phyloP scores from a whole-genome alignment of 2,888 invertebrate genomes.

The Onchidella celtica region DNA sequence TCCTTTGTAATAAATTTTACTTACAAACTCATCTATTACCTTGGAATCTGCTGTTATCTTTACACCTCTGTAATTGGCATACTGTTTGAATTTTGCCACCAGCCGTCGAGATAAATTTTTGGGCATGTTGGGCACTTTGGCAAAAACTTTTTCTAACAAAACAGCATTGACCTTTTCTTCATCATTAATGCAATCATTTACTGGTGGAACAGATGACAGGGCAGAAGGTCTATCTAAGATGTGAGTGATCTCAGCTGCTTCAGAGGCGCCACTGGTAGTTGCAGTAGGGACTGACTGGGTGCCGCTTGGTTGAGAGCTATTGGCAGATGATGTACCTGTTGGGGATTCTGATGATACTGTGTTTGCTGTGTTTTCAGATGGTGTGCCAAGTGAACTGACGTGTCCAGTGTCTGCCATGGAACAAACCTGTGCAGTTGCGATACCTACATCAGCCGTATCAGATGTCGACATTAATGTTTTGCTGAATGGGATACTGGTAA shows the following conservation, averaged over 20 bases:
- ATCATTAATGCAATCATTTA: constrained; percentile 23
- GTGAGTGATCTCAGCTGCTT: background rate
- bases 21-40: constrained; percentile 50
- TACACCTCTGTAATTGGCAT: constrained; percentile 35
- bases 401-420: too few species aligned
- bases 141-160: constrained; percentile 46
- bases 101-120: constrained; percentile 43
- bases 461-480: too few species aligned
- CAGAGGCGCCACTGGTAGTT: background rate
- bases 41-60: constrained; percentile 44
- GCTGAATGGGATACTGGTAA: too few species aligned
- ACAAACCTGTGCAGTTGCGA: too few species aligned
- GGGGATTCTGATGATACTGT: background rate
- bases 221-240: too few species aligned
- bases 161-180: constrained; percentile 40
- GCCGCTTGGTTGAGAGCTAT: too few species aligned
- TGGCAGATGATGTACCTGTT: too few species aligned
- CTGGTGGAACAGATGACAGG: background rate
- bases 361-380: background rate
- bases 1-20: constrained; percentile 46
- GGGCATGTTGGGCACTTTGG: constrained; percentile 46
- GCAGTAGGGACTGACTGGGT: background rate
- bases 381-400: too few species aligned
- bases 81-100: constrained; percentile 42
- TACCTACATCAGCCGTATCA: too few species aligned